A percentile compares a stretch with the other conserved stretches of the same genome.
Evolutionary conservation across 2,888 invertebrate genomes (phyloP).

Genomic region (Spilosoma lubricipeda): DNA sequence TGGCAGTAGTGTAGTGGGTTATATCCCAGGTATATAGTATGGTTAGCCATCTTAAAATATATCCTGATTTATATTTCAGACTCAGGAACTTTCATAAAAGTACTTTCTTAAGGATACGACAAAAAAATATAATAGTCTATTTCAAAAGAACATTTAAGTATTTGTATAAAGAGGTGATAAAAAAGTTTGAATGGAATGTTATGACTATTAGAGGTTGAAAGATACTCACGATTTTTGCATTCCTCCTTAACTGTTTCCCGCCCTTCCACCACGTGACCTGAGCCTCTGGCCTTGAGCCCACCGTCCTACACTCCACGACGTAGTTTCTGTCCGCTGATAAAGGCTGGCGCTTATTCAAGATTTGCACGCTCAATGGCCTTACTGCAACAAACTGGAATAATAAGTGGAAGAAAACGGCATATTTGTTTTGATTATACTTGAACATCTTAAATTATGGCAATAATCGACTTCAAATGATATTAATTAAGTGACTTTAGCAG

Average conservation of each 20-base stretch:
- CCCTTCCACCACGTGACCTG: constrained; percentile 95
- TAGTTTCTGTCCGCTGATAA: constrained; percentile 94
- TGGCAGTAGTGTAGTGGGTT: no score
- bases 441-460: neutral
- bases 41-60: neutral
- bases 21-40: neutral
- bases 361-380: constrained; percentile 92
- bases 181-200: neutral
- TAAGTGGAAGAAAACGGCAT: constrained; percentile 1
- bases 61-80: neutral
- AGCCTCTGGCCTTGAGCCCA: constrained; percentile 94
- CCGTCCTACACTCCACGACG: constrained; percentile 93
- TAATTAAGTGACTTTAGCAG: neutral
- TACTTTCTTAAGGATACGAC: neutral
- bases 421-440: neutral
- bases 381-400: constrained; percentile 87
- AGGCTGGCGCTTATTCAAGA: constrained; percentile 91
- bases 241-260: constrained; percentile 90
- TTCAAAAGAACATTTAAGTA: neutral
- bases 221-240: constrained; percentile 91
- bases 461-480: neutral
- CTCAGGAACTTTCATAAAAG: neutral
- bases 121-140: neutral
- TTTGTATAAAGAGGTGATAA: neutral
- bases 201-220: neutral